These are phyloP conservation scores for Mythimna ferrago DNA, from an alignment of 2,888 invertebrate species.

Conservation along the genomic window DNA sequence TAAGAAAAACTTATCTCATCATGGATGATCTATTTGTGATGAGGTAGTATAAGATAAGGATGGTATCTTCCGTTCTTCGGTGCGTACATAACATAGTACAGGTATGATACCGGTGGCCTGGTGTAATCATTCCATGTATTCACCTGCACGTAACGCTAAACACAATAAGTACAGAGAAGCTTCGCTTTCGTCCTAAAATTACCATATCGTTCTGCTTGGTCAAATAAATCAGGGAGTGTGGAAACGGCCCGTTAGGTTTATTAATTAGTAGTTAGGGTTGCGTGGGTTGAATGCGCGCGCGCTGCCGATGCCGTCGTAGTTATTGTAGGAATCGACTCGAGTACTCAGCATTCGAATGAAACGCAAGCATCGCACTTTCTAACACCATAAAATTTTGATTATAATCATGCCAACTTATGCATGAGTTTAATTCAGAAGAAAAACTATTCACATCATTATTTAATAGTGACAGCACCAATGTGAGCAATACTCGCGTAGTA, in stretches of 20 bases:
- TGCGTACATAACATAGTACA: constrained; percentile 20
- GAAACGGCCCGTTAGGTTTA: constrained; percentile 81
- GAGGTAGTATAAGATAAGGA: constrained; percentile 73
- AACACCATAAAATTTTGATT: constrained; percentile 50
- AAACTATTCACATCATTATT: constrained; percentile 16
- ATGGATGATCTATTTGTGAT: constrained; percentile 77
- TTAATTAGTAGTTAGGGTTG: constrained; percentile 83
- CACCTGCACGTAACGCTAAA: constrained; percentile 22
- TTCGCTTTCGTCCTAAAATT: constrained; percentile 52
- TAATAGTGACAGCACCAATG: constrained; percentile 22
- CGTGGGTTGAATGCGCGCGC: constrained; percentile 82
- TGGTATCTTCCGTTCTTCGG: constrained; percentile 70
- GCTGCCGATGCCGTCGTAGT: constrained; percentile 66
- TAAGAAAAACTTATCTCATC: constrained; percentile 80
- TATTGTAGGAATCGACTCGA: constrained; percentile 79
- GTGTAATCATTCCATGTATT: constrained; percentile 37
- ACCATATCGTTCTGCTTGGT: constrained; percentile 73
- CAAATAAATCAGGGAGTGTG: constrained; percentile 79
- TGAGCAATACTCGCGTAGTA: constrained; percentile 18
- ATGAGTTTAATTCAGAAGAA: constrained; percentile 32
- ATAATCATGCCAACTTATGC: constrained; percentile 17
- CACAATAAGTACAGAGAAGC: constrained; percentile 29
- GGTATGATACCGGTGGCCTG: constrained; percentile 9
- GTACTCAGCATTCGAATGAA: constrained; percentile 74
- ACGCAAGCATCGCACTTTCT: constrained; percentile 74